Evolutionary conservation across 2,888 invertebrate genomes (phyloP).

Genomic region (Rotaria sp.): DNA sequence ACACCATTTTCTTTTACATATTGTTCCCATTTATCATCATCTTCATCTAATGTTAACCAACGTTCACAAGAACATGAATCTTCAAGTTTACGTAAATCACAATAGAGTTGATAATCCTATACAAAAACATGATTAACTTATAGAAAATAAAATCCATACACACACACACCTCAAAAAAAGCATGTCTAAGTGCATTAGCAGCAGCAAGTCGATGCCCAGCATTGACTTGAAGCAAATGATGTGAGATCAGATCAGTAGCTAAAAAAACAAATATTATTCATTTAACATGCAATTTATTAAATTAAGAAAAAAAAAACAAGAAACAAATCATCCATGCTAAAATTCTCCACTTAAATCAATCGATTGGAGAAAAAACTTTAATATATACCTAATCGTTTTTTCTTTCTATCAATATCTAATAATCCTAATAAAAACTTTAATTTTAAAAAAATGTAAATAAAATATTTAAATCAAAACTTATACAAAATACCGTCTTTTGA

Average conservation of each 20-base stretch:
- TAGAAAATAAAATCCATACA: background rate
- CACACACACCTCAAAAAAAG: conserved; percentile 79
- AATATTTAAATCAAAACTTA: background rate
- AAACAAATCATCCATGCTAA: background rate
- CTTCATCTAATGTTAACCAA: conserved; percentile 82
- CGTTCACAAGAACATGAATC: conserved; percentile 64
- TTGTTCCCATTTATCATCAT: conserved; percentile 79
- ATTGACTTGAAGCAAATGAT: conserved; percentile 82
- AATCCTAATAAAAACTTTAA: conserved; percentile 44
- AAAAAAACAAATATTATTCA: conserved; percentile 50
- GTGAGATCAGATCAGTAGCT: conserved; percentile 89
- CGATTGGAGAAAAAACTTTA: too few species aligned
- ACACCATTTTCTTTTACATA: conserved; percentile 44
- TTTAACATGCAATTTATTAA: background rate
- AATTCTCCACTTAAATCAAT: conserved; percentile 42
- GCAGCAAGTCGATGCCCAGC: conserved; percentile 81
- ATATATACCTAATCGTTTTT: conserved; percentile 43
- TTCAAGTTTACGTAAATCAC: conserved; percentile 81
- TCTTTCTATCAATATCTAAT: conserved; percentile 44
- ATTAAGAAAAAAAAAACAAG: background rate
- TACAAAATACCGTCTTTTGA: conserved; percentile 69
- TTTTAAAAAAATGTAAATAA: background rate
- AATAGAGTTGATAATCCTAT: conserved; percentile 83
- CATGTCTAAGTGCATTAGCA: conserved; percentile 85
- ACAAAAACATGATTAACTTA: background rate